phyloP scores from a whole-genome alignment of 2,113 vertebrate species.

The Callionymus lyra region DNA sequence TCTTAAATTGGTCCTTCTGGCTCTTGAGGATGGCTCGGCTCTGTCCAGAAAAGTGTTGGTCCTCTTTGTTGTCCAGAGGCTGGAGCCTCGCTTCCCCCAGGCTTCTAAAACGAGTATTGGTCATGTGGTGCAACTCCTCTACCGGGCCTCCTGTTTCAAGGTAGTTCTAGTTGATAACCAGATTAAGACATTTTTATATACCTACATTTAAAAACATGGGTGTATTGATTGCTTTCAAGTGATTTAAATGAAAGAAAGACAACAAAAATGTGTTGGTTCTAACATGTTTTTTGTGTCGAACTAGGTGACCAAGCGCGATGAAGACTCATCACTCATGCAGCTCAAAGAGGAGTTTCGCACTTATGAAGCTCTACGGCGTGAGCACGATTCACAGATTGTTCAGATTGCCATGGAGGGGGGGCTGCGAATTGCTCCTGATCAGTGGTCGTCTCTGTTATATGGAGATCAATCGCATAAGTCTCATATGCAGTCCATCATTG shows the following conservation, averaged over 20 bases:
- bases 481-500: slow-evolving; percentile 98
- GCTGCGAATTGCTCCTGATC: slow-evolving; percentile 94
- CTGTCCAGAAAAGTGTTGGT: slow-evolving; percentile 94
- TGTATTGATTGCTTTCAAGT: too few species aligned
- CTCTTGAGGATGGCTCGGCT: slow-evolving; percentile 92
- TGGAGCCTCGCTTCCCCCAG: slow-evolving; percentile 94
- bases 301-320: slow-evolving; percentile 94
- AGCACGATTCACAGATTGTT: slow-evolving; percentile 98
- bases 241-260: too few species aligned
- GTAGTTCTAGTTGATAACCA: slow-evolving; percentile 49
- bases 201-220: background rate
- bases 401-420: slow-evolving; percentile 98
- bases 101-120: slow-evolving; percentile 98
- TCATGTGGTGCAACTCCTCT: slow-evolving; percentile 96
- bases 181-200: background rate
- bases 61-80: slow-evolving; percentile 95
- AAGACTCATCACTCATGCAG: slow-evolving; percentile 97
- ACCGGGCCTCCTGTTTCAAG: slow-evolving; percentile 97
- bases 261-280: too few species aligned
- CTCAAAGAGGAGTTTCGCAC: slow-evolving; percentile 96
- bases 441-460: slow-evolving; percentile 94
- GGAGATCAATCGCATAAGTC: slow-evolving; percentile 98
- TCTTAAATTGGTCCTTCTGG: slow-evolving; percentile 89
- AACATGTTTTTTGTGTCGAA: background rate
- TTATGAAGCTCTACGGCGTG: slow-evolving; percentile 87